Conservation (phyloP, 2,888 invertebrate genomes). For the Oscheius sp. region DNA sequence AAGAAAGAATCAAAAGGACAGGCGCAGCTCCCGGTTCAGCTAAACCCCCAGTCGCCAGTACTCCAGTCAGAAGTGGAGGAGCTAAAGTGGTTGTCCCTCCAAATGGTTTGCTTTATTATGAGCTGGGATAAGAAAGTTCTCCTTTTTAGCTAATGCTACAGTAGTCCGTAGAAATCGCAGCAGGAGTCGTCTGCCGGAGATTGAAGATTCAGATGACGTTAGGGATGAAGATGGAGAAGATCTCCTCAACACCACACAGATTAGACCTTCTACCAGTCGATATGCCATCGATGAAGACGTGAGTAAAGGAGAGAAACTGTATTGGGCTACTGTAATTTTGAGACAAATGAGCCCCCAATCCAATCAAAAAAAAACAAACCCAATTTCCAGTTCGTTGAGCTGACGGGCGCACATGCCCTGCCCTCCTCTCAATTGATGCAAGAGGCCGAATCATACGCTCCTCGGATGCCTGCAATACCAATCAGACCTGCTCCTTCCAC, state of each 20-base stretch:
- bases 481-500: constrained; percentile 4
- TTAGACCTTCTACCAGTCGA: constrained; percentile 1
- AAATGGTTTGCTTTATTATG: neutral
- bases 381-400: constrained; percentile 4
- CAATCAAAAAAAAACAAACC: too few relatives aligned
- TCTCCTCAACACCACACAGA: neutral
- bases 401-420: constrained; percentile 14
- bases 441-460: neutral
- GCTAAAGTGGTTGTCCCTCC: constrained; percentile 48
- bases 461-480: neutral
- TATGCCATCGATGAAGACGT: constrained; percentile 25
- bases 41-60: neutral
- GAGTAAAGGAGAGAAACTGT: too few relatives aligned
- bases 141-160: constrained; percentile 12
- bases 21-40: constrained; percentile 64
- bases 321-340: too few relatives aligned
- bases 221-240: neutral
- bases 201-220: neutral
- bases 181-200: constrained; percentile 16
- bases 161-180: constrained; percentile 9
- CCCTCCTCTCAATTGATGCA: neutral
- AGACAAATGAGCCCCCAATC: too few relatives aligned
- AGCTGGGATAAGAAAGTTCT: too few relatives aligned
- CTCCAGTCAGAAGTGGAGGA: constrained; percentile 33
- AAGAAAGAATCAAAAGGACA: constrained; percentile 93